Conservation (phyloP, 2,888 invertebrate genomes). For the Anodontia alba region DNA sequence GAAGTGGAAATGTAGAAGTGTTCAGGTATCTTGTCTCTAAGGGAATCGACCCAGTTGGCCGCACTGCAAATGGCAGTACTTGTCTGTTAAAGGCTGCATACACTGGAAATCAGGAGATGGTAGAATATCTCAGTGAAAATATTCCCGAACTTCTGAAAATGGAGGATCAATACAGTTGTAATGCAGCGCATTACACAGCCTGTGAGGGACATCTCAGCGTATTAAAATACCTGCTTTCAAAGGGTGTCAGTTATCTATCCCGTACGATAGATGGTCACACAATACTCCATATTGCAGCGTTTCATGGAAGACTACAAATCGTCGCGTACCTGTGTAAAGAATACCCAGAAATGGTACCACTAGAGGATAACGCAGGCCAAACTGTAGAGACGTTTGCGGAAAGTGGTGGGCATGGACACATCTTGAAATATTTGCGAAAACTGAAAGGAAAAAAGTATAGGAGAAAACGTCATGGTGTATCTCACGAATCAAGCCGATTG, state of each 20-base stretch:
- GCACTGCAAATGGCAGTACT: conserved; percentile 45
- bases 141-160: conserved; percentile 35
- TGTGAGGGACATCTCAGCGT: conserved; percentile 45
- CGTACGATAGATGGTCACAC: conserved; percentile 53
- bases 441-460: background rate
- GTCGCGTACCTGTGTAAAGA: conserved; percentile 39
- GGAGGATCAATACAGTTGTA: conserved; percentile 48
- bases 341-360: conserved; percentile 41
- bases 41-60: conserved; percentile 39
- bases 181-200: conserved; percentile 46
- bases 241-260: conserved; percentile 29
- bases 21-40: conserved; percentile 32
- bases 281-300: conserved; percentile 53
- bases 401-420: conserved; percentile 38
- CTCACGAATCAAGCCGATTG: background rate
- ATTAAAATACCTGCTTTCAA: conserved; percentile 25
- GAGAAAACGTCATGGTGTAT: background rate
- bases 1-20: conserved; percentile 44
- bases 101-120: conserved; percentile 40
- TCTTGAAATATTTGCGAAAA: conserved; percentile 22
- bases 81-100: conserved; percentile 52
- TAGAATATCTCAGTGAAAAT: conserved; percentile 27
- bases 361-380: conserved; percentile 30
- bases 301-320: conserved; percentile 45
- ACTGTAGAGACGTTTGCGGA: conserved; percentile 40